Conservation (phyloP, 2,888 invertebrate species). For the Oscheius sp. region DNA sequence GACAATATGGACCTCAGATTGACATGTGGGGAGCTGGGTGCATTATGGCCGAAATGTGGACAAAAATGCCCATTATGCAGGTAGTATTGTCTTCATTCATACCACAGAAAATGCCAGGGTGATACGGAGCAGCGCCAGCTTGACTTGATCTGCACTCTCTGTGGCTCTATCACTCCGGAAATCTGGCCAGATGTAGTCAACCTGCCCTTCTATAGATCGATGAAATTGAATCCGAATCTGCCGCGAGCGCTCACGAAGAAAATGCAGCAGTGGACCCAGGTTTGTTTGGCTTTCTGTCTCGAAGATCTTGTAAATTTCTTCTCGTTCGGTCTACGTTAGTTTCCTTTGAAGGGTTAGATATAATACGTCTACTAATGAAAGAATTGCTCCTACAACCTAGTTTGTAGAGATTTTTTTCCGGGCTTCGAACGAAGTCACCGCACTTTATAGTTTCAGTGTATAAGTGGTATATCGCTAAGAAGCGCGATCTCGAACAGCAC, state of each 20-base stretch:
- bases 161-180: slow-evolving; percentile 92
- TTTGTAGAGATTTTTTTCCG: too few species aligned
- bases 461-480: too few species aligned
- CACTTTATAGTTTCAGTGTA: too few species aligned
- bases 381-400: too few species aligned
- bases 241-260: slow-evolving; percentile 7
- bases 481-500: too few species aligned
- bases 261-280: slow-evolving; percentile 9
- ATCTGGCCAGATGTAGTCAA: slow-evolving; percentile 80
- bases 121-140: slow-evolving; percentile 96
- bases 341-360: too few species aligned
- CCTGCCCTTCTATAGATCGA: slow-evolving; percentile 45
- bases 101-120: slow-evolving; percentile 77
- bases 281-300: background rate
- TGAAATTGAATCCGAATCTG: slow-evolving; percentile 1
- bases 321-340: too few species aligned
- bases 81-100: slow-evolving; percentile 25
- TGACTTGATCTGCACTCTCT: slow-evolving; percentile 91
- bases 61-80: slow-evolving; percentile 80
- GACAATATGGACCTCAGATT: slow-evolving; percentile 95
- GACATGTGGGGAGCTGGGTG: slow-evolving; percentile 94
- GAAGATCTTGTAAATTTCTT: too few species aligned
- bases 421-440: too few species aligned
- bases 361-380: too few species aligned
- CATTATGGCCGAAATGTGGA: slow-evolving; percentile 99